phyloP scores from a whole-genome alignment of 2,113 vertebrate genomes.

The Philantomba maxwellii region DNA sequence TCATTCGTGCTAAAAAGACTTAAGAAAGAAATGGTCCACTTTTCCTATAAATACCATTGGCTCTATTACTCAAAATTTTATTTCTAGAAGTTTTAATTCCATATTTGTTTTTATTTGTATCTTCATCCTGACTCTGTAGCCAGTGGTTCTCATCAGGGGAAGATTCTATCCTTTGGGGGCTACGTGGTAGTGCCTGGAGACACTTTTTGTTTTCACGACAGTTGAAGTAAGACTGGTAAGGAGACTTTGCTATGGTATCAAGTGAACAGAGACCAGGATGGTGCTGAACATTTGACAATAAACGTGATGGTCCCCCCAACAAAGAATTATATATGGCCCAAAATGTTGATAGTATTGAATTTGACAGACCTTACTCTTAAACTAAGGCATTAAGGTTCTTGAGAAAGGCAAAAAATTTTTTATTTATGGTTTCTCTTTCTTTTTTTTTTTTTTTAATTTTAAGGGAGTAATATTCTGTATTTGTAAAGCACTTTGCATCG shows the following conservation, averaged over 20 bases:
- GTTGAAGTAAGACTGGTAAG: neutral
- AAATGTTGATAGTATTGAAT: neutral
- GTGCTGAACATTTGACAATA: neutral
- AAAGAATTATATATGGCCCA: neutral
- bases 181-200: neutral
- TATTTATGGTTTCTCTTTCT: neutral
- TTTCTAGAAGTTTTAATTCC: neutral
- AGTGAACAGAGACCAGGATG: neutral
- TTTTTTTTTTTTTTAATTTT: neutral
- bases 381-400: neutral
- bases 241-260: neutral
- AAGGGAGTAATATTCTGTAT: neutral
- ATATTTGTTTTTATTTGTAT: too few species aligned
- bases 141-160: neutral
- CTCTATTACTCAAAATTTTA: neutral
- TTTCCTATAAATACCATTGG: neutral
- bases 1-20: neutral
- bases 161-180: neutral
- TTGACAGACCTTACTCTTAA: neutral
- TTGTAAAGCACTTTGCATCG: neutral
- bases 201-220: neutral
- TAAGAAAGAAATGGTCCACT: neutral
- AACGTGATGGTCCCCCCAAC: rapidly evolving
- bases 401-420: neutral
- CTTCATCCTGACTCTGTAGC: too few species aligned